Percentiles rank a stretch among this genome's conserved stretches.
phyloP scores from a whole-genome alignment of 1,140 invertebrate genomes.

The Diachasmimorpha longicaudata region DNA sequence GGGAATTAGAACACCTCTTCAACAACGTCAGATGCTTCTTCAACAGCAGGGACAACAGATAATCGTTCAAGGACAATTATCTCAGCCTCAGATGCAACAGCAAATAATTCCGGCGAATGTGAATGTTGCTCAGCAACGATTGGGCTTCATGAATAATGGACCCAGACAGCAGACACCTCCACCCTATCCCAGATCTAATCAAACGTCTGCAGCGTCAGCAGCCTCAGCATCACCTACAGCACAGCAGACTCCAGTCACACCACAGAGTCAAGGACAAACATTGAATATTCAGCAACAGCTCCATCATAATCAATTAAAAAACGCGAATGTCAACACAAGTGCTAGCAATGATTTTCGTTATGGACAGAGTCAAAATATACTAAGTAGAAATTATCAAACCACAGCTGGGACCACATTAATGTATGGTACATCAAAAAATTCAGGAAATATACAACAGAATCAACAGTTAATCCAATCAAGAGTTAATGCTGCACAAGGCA shows the following conservation, averaged over 20 bases:
- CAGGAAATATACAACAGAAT: constrained; percentile 31
- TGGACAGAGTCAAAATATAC: constrained; percentile 60
- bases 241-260: constrained; percentile 49
- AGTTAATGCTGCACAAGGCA: constrained; percentile 29
- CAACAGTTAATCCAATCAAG: not conserved
- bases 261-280: constrained; percentile 48
- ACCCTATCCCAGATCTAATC: constrained; percentile 52
- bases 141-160: constrained; percentile 53
- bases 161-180: constrained; percentile 59
- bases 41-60: constrained; percentile 30
- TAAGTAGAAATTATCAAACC: constrained; percentile 55
- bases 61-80: constrained; percentile 14
- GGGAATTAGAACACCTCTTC: constrained; percentile 45
- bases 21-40: constrained; percentile 41
- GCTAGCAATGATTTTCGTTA: constrained; percentile 60
- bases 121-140: constrained; percentile 52
- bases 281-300: constrained; percentile 58
- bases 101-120: constrained; percentile 42
- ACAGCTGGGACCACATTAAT: constrained; percentile 41
- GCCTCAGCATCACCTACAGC: constrained; percentile 43
- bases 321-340: constrained; percentile 53
- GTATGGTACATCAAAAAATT: constrained; percentile 45
- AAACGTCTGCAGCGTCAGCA: constrained; percentile 47
- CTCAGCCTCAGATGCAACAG: constrained; percentile 34
- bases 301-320: constrained; percentile 59